Conservation (phyloP, 2,888 invertebrate genomes). For the Drosophila differens region DNA sequence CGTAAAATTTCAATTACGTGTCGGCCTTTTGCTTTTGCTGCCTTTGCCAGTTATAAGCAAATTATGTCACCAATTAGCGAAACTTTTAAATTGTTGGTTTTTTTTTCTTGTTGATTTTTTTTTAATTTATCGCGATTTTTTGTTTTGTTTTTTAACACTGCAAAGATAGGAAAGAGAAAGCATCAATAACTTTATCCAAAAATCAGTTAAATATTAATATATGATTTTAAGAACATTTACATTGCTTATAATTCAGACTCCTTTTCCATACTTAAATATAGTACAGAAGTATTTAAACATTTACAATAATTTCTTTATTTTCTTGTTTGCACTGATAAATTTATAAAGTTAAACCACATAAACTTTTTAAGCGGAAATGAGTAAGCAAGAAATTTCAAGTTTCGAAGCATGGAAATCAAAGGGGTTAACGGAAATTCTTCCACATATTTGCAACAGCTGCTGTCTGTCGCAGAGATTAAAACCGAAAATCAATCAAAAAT, state of each 20-base stretch:
- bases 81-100: constrained; percentile 33
- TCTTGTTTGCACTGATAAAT: not conserved
- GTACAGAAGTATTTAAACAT: not conserved
- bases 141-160: constrained; percentile 44
- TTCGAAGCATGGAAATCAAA: constrained; percentile 8
- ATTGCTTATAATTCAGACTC: not conserved
- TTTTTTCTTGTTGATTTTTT: constrained; percentile 19
- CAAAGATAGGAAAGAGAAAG: constrained; percentile 43
- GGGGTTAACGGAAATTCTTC: constrained; percentile 24
- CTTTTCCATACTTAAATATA: not conserved
- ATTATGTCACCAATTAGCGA: constrained; percentile 76
- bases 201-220: too few relatives aligned
- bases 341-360: not conserved
- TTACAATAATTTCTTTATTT: not conserved
- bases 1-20: constrained; percentile 58
- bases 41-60: constrained; percentile 56
- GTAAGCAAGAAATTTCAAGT: not conserved
- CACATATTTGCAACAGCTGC: constrained; percentile 71
- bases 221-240: not conserved
- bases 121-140: constrained; percentile 10
- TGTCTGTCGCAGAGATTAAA: constrained; percentile 19
- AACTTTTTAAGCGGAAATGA: not conserved
- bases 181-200: not conserved
- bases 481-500: constrained; percentile 62
- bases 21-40: constrained; percentile 33